phyloP scores from a whole-genome alignment of 2,113 vertebrate species.

The cat (Felis catus) region DNA sequence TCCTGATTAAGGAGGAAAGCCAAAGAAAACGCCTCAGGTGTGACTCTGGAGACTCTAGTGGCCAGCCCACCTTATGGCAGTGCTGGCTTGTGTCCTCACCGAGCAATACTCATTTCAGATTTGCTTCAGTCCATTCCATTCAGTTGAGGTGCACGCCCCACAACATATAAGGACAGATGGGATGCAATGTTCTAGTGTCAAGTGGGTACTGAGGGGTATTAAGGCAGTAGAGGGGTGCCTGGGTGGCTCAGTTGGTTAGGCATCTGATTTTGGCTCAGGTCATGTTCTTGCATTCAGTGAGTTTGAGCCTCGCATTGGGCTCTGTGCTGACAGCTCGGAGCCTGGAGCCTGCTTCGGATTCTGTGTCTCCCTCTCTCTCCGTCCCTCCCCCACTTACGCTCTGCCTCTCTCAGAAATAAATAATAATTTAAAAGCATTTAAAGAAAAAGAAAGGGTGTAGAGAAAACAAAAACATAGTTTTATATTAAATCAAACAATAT shows the following conservation, averaged over 20 bases:
- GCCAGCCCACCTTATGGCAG: neutral
- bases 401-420: too few relatives aligned
- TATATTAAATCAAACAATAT: neutral
- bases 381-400: too few relatives aligned
- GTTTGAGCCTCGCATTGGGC: too few relatives aligned
- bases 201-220: neutral
- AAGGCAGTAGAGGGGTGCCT: neutral
- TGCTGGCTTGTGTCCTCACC: neutral
- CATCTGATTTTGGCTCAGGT: too few relatives aligned
- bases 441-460: neutral
- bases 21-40: neutral
- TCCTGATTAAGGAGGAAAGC: slow-evolving; percentile 22
- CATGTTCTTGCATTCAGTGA: too few relatives aligned
- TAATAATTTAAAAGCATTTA: too few relatives aligned
- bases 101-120: neutral
- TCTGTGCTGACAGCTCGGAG: too few relatives aligned
- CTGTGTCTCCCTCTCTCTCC: too few relatives aligned
- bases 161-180: neutral
- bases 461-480: neutral
- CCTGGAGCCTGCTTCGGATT: too few relatives aligned
- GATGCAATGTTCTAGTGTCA: neutral
- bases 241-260: too few relatives aligned
- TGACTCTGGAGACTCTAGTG: neutral
- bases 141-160: neutral
- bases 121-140: neutral